phyloP scores from a whole-genome alignment of 2,113 vertebrate species.

The Nymphicus hollandicus region DNA sequence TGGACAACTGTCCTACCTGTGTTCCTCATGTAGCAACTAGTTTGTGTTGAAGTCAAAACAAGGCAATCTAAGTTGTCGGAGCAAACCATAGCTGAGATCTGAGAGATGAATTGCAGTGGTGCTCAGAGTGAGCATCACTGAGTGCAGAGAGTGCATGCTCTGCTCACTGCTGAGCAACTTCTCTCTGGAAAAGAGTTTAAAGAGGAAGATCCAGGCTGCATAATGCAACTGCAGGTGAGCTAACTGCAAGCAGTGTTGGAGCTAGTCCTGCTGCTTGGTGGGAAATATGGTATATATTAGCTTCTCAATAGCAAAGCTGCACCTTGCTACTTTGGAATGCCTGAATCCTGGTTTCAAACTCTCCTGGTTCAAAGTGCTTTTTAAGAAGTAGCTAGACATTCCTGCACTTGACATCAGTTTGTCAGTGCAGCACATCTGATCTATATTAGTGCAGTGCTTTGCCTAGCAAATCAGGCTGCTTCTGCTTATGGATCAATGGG shows the following conservation, averaged over 20 bases:
- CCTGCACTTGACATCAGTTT: not conserved
- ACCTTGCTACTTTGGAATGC: not conserved
- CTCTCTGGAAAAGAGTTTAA: not conserved
- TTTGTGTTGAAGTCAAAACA: not conserved
- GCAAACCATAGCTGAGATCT: not conserved
- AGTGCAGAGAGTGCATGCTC: not conserved
- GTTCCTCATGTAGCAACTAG: not conserved
- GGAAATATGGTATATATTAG: accelerated
- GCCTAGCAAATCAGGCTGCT: not conserved
- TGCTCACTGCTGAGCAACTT: not conserved
- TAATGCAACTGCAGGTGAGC: no score
- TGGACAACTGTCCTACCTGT: accelerated
- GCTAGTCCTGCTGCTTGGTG: not conserved
- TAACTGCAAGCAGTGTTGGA: not conserved
- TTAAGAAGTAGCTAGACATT: not conserved
- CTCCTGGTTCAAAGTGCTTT: not conserved
- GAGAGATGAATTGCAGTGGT: not conserved
- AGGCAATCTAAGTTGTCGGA: not conserved
- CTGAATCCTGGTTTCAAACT: not conserved
- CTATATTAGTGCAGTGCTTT: not conserved
- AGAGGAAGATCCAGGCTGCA: not conserved
- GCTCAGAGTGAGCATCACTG: no score
- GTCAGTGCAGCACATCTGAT: not conserved
- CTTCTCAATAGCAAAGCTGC: not conserved
- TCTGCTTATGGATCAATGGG: not conserved